phyloP scores from a whole-genome alignment of 2,797 vertebrate species.

The Remorina albescens region DNA sequence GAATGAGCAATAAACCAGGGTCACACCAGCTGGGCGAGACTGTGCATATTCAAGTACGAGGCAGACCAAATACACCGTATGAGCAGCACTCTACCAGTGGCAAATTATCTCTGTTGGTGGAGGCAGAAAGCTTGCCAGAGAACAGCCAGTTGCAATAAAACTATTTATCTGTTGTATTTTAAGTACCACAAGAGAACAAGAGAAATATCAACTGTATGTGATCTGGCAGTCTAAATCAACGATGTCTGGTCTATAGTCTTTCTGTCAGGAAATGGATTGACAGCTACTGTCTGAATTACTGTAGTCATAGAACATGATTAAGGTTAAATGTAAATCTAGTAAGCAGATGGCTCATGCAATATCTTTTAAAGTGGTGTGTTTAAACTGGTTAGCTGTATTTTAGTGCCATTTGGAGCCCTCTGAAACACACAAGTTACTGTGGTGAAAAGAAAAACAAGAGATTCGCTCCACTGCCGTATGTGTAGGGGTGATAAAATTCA shows the following conservation, averaged over 20 bases:
- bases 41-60: constrained; percentile 28
- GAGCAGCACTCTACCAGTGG: constrained; percentile 26
- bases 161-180: constrained; percentile 18
- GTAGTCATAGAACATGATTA: not conserved
- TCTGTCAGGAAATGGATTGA: not conserved
- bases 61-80: constrained; percentile 24
- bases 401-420: not conserved
- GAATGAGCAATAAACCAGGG: constrained; percentile 28
- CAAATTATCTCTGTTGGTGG: constrained; percentile 42
- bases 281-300: constrained; percentile 8
- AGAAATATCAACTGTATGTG: not conserved
- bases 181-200: constrained; percentile 22
- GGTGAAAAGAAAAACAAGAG: not conserved
- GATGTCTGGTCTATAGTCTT: not conserved
- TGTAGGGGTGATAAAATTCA: not conserved
- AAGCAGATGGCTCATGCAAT: constrained; percentile 1
- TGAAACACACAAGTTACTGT: not conserved
- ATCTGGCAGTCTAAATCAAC: constrained; percentile 1
- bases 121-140: constrained; percentile 34
- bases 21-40: constrained; percentile 19
- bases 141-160: constrained; percentile 28
- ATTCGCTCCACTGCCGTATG: not conserved
- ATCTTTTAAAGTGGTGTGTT: not conserved
- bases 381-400: not conserved
- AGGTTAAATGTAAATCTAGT: not conserved